Conservation (phyloP, 2,797 vertebrate species). For the Manis crassicaudata region DNA sequence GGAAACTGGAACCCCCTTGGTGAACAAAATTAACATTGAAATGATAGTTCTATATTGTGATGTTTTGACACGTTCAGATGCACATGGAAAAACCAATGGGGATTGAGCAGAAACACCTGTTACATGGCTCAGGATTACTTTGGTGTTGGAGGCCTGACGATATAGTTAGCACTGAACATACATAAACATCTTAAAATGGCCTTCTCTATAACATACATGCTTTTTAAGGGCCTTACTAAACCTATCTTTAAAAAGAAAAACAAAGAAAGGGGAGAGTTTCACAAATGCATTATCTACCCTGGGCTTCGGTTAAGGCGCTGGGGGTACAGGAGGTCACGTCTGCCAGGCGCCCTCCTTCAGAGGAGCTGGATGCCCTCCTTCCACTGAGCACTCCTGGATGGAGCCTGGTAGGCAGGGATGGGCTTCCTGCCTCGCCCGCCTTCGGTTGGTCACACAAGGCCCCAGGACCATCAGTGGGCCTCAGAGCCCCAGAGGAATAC, state of each 20-base stretch:
- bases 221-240: constrained; percentile 56
- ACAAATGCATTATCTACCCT: neutral
- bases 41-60: constrained; percentile 70
- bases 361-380: neutral
- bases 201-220: neutral
- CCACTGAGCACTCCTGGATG: neutral
- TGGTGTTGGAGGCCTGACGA: constrained; percentile 30
- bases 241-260: constrained; percentile 34
- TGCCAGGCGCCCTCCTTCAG: neutral
- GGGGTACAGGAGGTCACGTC: neutral
- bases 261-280: constrained; percentile 16
- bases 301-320: neutral
- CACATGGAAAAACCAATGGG: constrained; percentile 49
- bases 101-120: constrained; percentile 49
- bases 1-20: constrained; percentile 72
- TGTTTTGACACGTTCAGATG: constrained; percentile 59
- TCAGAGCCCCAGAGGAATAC: neutral
- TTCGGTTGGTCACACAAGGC: neutral
- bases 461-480: too few species aligned
- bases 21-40: constrained; percentile 70
- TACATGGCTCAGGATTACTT: constrained; percentile 60
- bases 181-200: constrained; percentile 54
- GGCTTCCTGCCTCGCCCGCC: neutral
- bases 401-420: neutral
- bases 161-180: constrained; percentile 4